Evolutionary conservation across 2,797 vertebrate species (phyloP).

Genomic region (Columba guinea): DNA sequence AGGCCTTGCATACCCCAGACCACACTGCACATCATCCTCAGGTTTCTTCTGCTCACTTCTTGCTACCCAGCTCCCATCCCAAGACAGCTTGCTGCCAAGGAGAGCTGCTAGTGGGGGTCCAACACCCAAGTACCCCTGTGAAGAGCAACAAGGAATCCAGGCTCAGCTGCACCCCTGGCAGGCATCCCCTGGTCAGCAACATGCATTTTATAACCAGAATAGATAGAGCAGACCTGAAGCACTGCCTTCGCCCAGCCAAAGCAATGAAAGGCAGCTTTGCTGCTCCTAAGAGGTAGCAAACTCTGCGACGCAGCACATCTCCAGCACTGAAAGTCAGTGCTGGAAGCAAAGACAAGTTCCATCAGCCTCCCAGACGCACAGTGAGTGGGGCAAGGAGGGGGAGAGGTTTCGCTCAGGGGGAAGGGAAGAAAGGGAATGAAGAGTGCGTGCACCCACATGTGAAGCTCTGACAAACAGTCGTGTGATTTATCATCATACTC

Average conservation of each 20-base stretch:
- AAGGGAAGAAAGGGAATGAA: background rate
- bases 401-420: background rate
- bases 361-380: background rate
- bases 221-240: background rate
- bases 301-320: background rate
- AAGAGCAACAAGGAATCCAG: background rate
- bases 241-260: background rate
- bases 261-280: background rate
- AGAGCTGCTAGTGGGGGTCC: background rate
- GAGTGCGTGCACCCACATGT: conserved; percentile 20
- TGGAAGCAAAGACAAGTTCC: background rate
- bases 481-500: conserved; percentile 72
- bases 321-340: background rate
- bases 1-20: background rate
- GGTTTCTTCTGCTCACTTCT: background rate
- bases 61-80: background rate
- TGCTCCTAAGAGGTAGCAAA: background rate
- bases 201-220: background rate
- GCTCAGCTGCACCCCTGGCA: background rate
- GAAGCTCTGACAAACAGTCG: conserved; percentile 42
- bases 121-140: background rate
- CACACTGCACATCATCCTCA: accelerated
- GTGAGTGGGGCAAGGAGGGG: background rate
- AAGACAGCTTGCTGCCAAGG: background rate
- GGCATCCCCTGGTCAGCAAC: background rate